Percentiles rank a stretch among this genome's conserved stretches.
Evolutionary conservation across 2,797 vertebrate species (phyloP).

Genomic region (Siniperca obscura): DNA sequence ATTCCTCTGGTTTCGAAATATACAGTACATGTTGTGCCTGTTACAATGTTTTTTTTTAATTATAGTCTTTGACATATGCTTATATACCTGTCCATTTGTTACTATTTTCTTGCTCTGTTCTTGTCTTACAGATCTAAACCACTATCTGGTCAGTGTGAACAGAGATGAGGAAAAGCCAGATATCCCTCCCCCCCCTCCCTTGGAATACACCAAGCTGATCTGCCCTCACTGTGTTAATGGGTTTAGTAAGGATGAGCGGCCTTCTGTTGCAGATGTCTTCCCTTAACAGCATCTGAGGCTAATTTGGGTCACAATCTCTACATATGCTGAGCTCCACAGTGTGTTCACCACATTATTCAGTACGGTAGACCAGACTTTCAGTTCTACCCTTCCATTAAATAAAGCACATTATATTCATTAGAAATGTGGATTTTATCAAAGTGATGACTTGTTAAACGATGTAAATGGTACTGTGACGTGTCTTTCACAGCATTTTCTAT

Average conservation of each 20-base stretch:
- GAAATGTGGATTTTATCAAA: background rate
- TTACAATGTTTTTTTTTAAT: background rate
- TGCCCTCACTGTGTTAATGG: constrained; percentile 27
- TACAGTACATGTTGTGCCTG: background rate
- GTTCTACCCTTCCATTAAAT: background rate
- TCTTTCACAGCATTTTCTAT: background rate
- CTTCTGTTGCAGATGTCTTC: constrained; percentile 20
- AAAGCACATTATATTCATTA: background rate
- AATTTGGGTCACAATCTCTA: constrained; percentile 33
- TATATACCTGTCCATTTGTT: background rate
- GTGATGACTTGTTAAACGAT: background rate
- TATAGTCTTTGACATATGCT: background rate
- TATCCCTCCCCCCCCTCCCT: background rate
- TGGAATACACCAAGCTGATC: background rate
- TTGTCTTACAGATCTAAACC: background rate
- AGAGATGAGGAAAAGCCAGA: too few relatives aligned
- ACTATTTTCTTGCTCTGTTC: background rate
- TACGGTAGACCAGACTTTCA: background rate
- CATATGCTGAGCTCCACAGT: constrained; percentile 10
- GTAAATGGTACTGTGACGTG: background rate
- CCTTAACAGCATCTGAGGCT: constrained; percentile 28
- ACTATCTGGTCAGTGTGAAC: background rate
- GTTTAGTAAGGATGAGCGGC: constrained; percentile 12
- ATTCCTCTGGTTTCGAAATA: background rate
- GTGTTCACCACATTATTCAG: background rate